Evolutionary conservation across 1,140 invertebrate species (phyloP), one percentile per base, ranked within the genome.

Genomic region (Phenacoccus solenopsis): DNA sequence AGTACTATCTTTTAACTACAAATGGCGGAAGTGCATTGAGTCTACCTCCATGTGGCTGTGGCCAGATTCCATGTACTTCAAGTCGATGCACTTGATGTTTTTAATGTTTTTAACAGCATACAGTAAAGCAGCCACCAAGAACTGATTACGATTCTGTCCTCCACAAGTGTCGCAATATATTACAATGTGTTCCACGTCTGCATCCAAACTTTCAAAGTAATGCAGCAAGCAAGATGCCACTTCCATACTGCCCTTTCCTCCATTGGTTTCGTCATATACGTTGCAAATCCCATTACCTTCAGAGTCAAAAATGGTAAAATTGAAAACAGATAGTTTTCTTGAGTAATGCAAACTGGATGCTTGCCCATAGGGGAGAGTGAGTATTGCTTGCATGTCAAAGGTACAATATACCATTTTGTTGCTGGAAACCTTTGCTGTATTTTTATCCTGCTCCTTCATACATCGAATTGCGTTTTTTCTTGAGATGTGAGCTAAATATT

Each of bases 141-240:
- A 72, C 71, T 74, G 70, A 70, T 80, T 79, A 72, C 78, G 76
- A 69, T 79, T 75, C 69, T 79, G 78, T 1, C 76, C 78, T 28
- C 75, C 73, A 71, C 78, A 79, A 71, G 78, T 80, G 71, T 79
- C 78, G 38, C 69, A 73, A 71, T 70, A 74, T 16, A 74, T 27
- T n/a, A 70, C 67, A 61, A 75, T 69, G 20, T 73, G n/a, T n/a
- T 70, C 73, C 22, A 75, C 68, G 69, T 56, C 70, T 12, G 64
- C 28, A 61, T 72, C 70, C 27, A 75, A 57, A 10, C 69, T 49
- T 57, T 68, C 16, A 38, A 74, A 56, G 28, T 67, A 75, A 35
- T 74, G 61, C 22, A 73, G 27, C 1, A 72, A 59, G 28, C 69
- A 72, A 32, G 74, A 70, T 25, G 70, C 74, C 28, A 74, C 71